Evolutionary conservation across 53 echinoderm and acorn worm species (phyloP).

Genomic region (Luidia sarsii): DNA sequence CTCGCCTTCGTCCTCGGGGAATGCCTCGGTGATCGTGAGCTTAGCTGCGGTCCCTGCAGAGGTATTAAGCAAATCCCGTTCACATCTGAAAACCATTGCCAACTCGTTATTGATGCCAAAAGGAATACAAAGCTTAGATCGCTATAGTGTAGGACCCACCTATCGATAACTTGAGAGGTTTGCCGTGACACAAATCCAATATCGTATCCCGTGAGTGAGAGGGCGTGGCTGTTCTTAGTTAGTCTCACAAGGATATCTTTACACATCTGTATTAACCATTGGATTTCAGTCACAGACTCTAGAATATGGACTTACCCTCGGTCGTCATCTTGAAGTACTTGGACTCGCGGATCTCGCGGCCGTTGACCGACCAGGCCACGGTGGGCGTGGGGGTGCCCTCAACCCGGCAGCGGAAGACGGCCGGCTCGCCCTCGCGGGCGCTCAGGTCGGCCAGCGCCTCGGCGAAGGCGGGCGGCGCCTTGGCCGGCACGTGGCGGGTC

Average conservation of each 20-base stretch:
- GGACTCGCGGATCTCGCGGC: slow-evolving; percentile 90
- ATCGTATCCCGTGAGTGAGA: too few relatives aligned
- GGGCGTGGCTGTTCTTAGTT: too few relatives aligned
- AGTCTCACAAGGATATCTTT: too few relatives aligned
- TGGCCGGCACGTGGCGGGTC: slow-evolving; percentile 89
- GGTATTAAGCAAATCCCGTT: too few relatives aligned
- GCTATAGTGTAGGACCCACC: too few relatives aligned
- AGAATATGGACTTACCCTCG: too few relatives aligned
- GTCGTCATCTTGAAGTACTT: slow-evolving; percentile 96
- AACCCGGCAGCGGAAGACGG: slow-evolving; percentile 77
- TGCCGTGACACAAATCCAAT: too few relatives aligned
- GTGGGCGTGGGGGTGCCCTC: slow-evolving; percentile 70
- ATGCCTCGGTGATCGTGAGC: slow-evolving; percentile 87
- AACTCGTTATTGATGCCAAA: neutral
- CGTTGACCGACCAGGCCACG: slow-evolving; percentile 75
- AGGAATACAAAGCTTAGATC: too few relatives aligned
- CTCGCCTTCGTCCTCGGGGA: slow-evolving; percentile 96
- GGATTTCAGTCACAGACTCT: too few relatives aligned
- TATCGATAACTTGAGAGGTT: too few relatives aligned
- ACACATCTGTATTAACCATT: too few relatives aligned
- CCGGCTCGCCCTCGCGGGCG: slow-evolving; percentile 76
- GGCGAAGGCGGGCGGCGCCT: slow-evolving; percentile 67
- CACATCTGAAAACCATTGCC: neutral
- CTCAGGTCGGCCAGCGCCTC: slow-evolving; percentile 51
- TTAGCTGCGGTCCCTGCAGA: slow-evolving; percentile 64